phyloP scores from a whole-genome alignment of 2,888 invertebrate genomes.

The Cryptophagus acutangulus region DNA sequence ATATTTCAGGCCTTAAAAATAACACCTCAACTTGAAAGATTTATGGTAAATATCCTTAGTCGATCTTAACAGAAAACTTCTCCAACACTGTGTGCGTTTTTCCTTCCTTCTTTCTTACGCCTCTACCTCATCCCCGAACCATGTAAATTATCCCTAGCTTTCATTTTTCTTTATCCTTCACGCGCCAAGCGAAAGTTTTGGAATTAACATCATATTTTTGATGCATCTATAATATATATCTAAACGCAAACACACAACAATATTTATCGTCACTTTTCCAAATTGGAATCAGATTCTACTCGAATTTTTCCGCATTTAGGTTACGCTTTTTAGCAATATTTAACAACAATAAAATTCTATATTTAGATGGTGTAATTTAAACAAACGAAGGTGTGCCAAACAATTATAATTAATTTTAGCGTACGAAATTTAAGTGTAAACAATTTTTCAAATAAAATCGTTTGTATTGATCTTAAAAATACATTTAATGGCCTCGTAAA shows the following conservation, averaged over 20 bases:
- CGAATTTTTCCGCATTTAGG: background rate
- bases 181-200: conserved; percentile 1
- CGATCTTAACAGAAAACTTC: conserved; percentile 14
- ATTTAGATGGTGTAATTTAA: background rate
- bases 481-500: too few species aligned
- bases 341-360: background rate
- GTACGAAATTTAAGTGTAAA: too few species aligned
- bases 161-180: conserved; percentile 5
- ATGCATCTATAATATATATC: conserved; percentile 9
- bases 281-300: conserved; percentile 21
- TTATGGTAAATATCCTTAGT: conserved; percentile 30
- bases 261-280: conserved; percentile 29
- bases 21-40: conserved; percentile 29
- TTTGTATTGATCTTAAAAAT: too few species aligned
- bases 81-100: conserved; percentile 5
- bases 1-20: conserved; percentile 29
- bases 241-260: conserved; percentile 21
- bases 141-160: conserved; percentile 10
- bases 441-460: too few species aligned
- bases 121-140: too few species aligned
- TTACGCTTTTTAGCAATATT: background rate
- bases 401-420: too few species aligned
- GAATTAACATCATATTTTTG: conserved; percentile 7
- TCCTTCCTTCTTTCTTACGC: too few species aligned
- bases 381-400: too few species aligned